Evolutionary conservation across 2,113 vertebrate species (phyloP).

Genomic region (Entosphenus tridentatus): DNA sequence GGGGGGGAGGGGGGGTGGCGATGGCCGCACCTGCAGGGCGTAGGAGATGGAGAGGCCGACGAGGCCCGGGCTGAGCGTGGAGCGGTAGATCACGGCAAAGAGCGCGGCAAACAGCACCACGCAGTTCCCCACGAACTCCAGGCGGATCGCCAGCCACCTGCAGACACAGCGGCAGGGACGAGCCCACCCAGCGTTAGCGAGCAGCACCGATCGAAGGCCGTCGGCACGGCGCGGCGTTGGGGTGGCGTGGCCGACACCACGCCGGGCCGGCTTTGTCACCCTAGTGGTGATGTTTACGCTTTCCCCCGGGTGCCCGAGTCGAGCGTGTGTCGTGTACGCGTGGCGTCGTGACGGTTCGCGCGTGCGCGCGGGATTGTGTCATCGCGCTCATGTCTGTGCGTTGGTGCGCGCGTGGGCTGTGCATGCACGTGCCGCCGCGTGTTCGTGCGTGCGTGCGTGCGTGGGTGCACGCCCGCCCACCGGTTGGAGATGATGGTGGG

Average conservation of each 20-base stretch:
- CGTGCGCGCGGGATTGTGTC: not conserved
- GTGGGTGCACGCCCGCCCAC: conserved; percentile 18
- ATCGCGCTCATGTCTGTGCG: too few species aligned
- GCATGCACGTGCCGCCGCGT: too few species aligned
- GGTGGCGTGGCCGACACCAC: too few species aligned
- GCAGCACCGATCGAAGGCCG: too few species aligned
- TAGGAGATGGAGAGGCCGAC: conserved; percentile 81
- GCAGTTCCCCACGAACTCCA: conserved; percentile 78
- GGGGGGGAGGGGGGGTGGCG: not conserved
- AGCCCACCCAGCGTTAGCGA: not conserved
- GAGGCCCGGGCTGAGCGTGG: conserved; percentile 49
- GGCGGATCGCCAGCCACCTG: conserved; percentile 68
- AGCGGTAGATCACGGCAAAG: conserved; percentile 50
- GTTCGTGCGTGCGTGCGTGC: not conserved
- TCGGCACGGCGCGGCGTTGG: too few species aligned
- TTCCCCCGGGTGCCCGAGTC: too few species aligned
- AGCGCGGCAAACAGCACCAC: conserved; percentile 58
- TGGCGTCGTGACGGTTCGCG: not conserved
- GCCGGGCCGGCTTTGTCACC: too few species aligned
- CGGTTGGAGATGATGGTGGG: conserved; percentile 87
- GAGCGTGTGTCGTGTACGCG: too few species aligned
- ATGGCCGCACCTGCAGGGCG: conserved; percentile 47
- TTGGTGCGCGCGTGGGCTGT: too few species aligned
- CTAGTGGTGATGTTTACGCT: too few species aligned
- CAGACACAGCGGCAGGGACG: not conserved